Evolutionary conservation across 2,113 vertebrate genomes (phyloP).

Genomic region (Pipra filicauda): DNA sequence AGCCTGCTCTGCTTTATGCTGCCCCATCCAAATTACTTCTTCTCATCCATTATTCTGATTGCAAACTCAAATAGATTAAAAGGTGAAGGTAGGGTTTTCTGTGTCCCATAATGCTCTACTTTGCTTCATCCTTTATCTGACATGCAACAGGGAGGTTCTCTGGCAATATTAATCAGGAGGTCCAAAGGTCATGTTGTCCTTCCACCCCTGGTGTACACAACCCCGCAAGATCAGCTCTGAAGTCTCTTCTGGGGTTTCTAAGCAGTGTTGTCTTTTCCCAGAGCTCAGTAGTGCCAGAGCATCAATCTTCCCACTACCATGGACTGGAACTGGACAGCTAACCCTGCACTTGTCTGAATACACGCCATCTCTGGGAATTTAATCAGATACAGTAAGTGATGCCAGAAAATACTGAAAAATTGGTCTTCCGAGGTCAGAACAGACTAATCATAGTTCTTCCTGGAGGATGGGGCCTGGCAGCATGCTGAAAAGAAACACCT

Average conservation of each 20-base stretch:
- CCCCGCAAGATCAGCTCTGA: background rate
- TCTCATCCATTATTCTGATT: background rate
- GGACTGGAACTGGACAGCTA: background rate
- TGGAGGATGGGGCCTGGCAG: background rate
- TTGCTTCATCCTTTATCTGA: background rate
- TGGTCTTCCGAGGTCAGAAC: background rate
- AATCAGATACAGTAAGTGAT: background rate
- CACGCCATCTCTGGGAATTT: background rate
- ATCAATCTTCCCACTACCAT: background rate
- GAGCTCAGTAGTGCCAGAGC: accelerated
- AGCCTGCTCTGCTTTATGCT: background rate
- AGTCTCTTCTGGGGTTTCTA: background rate
- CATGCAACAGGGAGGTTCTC: background rate
- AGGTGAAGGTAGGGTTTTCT: background rate
- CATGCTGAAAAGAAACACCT: background rate
- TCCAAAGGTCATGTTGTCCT: background rate
- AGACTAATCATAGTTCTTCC: background rate
- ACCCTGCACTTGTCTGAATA: background rate
- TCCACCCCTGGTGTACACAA: background rate
- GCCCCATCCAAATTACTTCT: background rate
- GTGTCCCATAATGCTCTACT: background rate
- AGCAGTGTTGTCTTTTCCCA: background rate
- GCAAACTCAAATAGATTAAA: background rate
- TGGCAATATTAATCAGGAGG: background rate
- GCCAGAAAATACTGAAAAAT: background rate